Evolutionary conservation across 1,140 invertebrate species (phyloP), one percentile per base, ranked within the genome.

Genomic region (Uloborus diversus): DNA sequence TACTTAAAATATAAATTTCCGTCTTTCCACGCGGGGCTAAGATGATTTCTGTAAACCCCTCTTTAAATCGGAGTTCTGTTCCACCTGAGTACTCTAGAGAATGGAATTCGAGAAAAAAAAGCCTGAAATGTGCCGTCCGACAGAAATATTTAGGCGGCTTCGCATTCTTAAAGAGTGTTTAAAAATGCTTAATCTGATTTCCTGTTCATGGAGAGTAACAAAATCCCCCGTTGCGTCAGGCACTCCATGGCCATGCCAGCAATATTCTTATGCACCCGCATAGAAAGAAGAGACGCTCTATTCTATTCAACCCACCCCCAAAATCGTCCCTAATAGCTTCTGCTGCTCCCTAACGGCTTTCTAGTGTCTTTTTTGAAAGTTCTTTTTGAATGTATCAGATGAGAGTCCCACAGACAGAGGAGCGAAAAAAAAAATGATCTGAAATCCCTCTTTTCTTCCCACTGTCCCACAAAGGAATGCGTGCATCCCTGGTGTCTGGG

Each of bases 131-230:
- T n/a, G n/a, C n/a, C n/a, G n/a, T n/a, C n/a, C n/a, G n/a, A n/a
- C n/a, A n/a, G n/a, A n/a, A n/a, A n/a, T n/a, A n/a, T n/a, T n/a
- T n/a, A n/a, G n/a, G n/a, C n/a, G n/a, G n/a, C n/a, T n/a, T n/a
- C 30, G 9, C n/a, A 30, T 17, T 70, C 42, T 32, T 23, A 7
- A 49, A 57, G 20, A n/a, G 30, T 42, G n/a, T 35, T 51, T 28
- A 70, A 71, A 71, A 61, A 75, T 11, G 17, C 42, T 64, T 75
- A 75, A 75, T 75, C 70, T 75, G 70, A 64, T 75, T 75, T 53
- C 20, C 32, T 30, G 53, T n/a, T 56, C 25, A 51, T 9, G 2
- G 11, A n/a, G 3, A 56, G 57, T 20, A 9, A 51, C 70, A 47
- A 30, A 23, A 9, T 27, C 69, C 37, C 9, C 37, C 17, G 37